phyloP scores from a whole-genome alignment of 2,797 vertebrate genomes.

The Clamator glandarius region DNA sequence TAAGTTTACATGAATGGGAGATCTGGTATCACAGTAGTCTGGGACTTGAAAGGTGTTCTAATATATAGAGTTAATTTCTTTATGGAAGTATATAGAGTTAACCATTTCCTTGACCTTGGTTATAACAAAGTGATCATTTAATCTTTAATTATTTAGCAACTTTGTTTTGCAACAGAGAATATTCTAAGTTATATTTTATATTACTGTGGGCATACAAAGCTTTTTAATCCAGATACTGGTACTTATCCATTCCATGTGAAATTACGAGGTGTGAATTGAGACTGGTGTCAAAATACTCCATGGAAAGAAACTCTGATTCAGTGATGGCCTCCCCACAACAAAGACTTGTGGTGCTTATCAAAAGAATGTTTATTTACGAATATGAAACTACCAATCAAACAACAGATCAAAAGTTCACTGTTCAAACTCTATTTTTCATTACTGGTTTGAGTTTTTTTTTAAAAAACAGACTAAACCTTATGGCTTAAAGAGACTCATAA shows the following conservation, averaged over 20 bases:
- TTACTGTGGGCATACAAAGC: not conserved
- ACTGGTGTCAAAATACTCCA: not conserved
- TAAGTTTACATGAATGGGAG: not conserved
- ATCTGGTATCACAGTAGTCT: not conserved
- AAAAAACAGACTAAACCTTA: not conserved
- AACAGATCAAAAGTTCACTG: not conserved
- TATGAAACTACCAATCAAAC: not conserved
- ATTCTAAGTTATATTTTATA: not conserved
- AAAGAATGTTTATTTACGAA: not conserved
- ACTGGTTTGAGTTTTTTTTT: not conserved
- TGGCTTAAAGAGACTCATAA: not conserved
- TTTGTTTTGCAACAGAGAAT: not conserved
- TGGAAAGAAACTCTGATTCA: not conserved
- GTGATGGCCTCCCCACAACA: not conserved
- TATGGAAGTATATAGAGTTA: not conserved
- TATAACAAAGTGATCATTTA: not conserved
- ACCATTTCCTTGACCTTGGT: not conserved
- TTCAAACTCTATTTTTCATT: not conserved
- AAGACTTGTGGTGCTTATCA: not conserved
- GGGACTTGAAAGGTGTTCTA: not conserved
- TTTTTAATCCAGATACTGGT: not conserved
- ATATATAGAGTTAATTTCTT: not conserved
- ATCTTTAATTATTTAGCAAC: not conserved
- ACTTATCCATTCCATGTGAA: not conserved
- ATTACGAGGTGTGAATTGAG: not conserved